Base-by-base conservation (phyloP, 2,113 vertebrate species). In the Rhynchopsitta pachyrhyncha region DNA sequence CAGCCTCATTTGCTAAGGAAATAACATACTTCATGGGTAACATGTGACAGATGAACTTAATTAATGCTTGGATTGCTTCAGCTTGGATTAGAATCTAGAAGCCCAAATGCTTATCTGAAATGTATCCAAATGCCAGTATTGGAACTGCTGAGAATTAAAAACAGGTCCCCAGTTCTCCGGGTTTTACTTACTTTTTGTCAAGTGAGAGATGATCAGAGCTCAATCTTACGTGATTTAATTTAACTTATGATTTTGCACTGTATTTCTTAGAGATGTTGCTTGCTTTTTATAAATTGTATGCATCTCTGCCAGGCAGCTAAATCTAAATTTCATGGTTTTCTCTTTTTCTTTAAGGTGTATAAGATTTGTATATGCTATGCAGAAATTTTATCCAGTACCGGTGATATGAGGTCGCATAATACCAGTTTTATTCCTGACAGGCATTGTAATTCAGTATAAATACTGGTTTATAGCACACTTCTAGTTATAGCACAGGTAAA, bases 1-100 rank as follows among this genome's bases (percentile, higher is more conserved):
- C 47, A 74, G 74, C 44, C 31, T 84, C 47, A 75, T 84, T 92
- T 55, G 28, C 91, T 88, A 90, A 94, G 86, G 89, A 93, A 95
- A 81, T 94, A 94, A 89, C 78, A 87, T 91, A 79, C 50, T 92
- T 96, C 85, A 44, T 92, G 82, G 70, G 81, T 86, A 93, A 62
- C 47, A 29, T 91, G 86, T 96, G 87, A 89, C 89, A 95, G 91
- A 91, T 95, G 84, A 96, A 92, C 91, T 89, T 96, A 91, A 96
- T 96, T 92, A 95, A 92, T 92, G 77, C 70, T 95, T 91, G 93
- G 84, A 91, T 59, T 59, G 47, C 41, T 89, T 89, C 82, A 29
- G 77, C 68, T 85, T 92, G 86, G 87, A 85, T 95, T 87, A 89
- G 84, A 76, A 79, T 82, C 62, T 92, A 23, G 94, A 49, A 89